Percentiles rank a stretch among this genome's conserved stretches.
These are phyloP conservation scores for Erannis defoliaria DNA, from an alignment of 2,888 invertebrate species.

Conservation along the genomic window DNA sequence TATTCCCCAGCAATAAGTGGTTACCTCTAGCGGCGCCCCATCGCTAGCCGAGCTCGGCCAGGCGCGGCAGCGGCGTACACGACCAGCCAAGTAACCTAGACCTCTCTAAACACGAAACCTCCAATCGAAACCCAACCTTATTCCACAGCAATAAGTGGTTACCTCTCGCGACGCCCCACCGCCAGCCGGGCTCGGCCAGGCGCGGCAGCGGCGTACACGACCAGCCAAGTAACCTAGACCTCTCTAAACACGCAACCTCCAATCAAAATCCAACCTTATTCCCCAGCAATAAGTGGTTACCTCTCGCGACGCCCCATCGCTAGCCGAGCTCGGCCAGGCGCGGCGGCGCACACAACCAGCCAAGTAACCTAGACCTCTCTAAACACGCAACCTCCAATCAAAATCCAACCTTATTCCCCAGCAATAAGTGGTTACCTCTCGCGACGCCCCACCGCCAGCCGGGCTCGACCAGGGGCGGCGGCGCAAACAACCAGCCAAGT, in stretches of 20 bases:
- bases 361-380: constrained; percentile 7
- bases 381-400: not conserved
- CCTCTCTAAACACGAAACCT: not conserved
- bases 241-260: not conserved
- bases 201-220: constrained; percentile 88
- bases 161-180: constrained; percentile 95
- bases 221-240: constrained; percentile 8
- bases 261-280: not conserved
- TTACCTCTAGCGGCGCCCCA: constrained; percentile 94
- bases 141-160: not conserved
- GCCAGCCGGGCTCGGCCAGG: constrained; percentile 98
- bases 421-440: constrained; percentile 81
- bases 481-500: constrained; percentile 60
- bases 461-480: constrained; percentile 94
- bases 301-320: constrained; percentile 96
- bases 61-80: constrained; percentile 89
- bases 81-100: constrained; percentile 6
- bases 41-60: constrained; percentile 98
- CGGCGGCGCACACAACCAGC: constrained; percentile 80
- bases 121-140: not conserved
- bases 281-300: constrained; percentile 47
- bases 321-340: constrained; percentile 98
- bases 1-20: not conserved
- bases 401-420: not conserved
- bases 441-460: constrained; percentile 99